Evolutionary conservation across 2,797 vertebrate species (phyloP).

Genomic region (Microcaecilia unicolor): DNA sequence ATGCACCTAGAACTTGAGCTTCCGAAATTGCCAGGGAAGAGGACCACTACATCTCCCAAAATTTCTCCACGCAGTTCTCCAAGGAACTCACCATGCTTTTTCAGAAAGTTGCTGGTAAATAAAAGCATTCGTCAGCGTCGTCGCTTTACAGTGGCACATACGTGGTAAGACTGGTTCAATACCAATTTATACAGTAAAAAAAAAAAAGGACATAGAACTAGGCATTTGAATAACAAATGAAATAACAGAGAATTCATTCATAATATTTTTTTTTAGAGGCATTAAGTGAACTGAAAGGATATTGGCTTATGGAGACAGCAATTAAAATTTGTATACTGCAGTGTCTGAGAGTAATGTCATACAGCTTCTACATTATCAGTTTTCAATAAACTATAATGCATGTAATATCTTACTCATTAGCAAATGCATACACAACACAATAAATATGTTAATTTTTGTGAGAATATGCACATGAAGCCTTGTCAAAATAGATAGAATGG

Average conservation of each 20-base stretch:
- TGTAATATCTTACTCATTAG: too few species aligned
- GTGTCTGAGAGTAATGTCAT: not conserved
- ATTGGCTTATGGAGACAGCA: too few species aligned
- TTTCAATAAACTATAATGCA: too few species aligned
- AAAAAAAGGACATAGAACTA: not conserved
- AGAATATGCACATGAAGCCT: too few species aligned
- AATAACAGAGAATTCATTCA: not conserved
- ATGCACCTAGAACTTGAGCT: conserved; percentile 96
- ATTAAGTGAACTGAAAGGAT: not conserved
- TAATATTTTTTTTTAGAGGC: not conserved
- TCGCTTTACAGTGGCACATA: conserved; percentile 94
- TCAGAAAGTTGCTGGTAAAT: conserved; percentile 94
- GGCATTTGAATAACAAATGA: not conserved
- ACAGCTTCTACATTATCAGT: conserved; percentile 3
- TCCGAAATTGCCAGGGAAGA: conserved; percentile 68
- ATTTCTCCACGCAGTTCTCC: conserved; percentile 93
- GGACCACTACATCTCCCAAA: conserved; percentile 85
- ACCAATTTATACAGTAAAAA: not conserved
- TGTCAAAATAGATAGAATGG: accelerated
- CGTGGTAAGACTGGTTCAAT: conserved; percentile 74
- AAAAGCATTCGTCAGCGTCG: conserved; percentile 93
- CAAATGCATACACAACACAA: too few species aligned
- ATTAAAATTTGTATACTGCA: not conserved
- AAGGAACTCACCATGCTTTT: conserved; percentile 76
- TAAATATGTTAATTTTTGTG: too few species aligned